Evolutionary conservation across 1,140 invertebrate genomes (phyloP).

Genomic region (Hyposmocoma kahamanoa): DNA sequence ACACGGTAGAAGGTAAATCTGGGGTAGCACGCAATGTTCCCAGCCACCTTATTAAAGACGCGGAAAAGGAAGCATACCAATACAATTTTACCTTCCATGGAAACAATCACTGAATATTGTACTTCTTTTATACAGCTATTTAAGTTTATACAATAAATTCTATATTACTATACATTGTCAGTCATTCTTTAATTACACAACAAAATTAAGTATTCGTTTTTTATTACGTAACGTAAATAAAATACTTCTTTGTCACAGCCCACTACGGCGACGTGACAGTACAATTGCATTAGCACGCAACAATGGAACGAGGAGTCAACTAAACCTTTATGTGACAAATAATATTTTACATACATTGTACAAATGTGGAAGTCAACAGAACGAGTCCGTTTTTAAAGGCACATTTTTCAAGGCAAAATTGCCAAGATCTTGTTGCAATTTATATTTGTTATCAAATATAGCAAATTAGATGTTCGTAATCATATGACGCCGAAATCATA

Average conservation of each 20-base stretch:
- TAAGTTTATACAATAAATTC: constrained; percentile 25
- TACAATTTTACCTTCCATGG: constrained; percentile 15
- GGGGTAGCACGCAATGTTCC: constrained; percentile 7
- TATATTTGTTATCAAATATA: too few relatives aligned
- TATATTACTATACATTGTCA: constrained; percentile 35
- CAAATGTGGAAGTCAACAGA: constrained; percentile 10
- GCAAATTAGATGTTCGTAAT: too few relatives aligned
- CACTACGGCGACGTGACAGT: neutral
- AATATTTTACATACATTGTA: constrained; percentile 28
- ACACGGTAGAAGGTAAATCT: neutral
- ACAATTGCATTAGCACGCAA: constrained; percentile 1
- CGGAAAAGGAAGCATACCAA: constrained; percentile 19
- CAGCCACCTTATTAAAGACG: constrained; percentile 18
- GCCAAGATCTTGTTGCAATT: constrained; percentile 10
- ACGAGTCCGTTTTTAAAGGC: constrained; percentile 21
- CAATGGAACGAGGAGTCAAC: neutral
- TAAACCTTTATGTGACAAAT: constrained; percentile 24
- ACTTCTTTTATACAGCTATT: constrained; percentile 30
- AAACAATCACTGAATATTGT: constrained; percentile 27
- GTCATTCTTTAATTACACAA: constrained; percentile 22
- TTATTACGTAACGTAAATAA: constrained; percentile 22
- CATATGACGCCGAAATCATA: neutral
- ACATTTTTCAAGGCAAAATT: constrained; percentile 25
- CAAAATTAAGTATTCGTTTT: constrained; percentile 7
- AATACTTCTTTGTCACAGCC: constrained; percentile 28